A percentile compares a stretch with the other conserved stretches of the same genome.
phyloP scores from a whole-genome alignment of 2,113 vertebrate genomes.

The Nibea albiflora region DNA sequence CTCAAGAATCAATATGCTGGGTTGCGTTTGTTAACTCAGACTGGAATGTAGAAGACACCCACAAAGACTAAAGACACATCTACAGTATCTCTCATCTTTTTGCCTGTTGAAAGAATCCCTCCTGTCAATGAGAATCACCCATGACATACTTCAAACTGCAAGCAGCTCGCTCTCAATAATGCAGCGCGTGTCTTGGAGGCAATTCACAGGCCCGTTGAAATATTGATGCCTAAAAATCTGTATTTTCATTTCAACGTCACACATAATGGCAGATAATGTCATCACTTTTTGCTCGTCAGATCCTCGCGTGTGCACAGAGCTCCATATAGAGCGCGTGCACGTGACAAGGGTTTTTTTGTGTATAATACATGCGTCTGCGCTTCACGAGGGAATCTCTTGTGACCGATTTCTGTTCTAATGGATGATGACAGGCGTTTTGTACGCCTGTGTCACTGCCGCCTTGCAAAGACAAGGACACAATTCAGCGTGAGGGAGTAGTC shows the following conservation, averaged over 20 bases:
- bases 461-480: slow-evolving; percentile 43
- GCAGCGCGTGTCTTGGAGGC: slow-evolving; percentile 70
- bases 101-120: slow-evolving; percentile 51
- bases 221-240: slow-evolving; percentile 79
- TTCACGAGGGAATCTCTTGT: slow-evolving; percentile 38
- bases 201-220: slow-evolving; percentile 69
- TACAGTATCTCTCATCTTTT: slow-evolving; percentile 37
- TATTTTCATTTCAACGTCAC: slow-evolving; percentile 66
- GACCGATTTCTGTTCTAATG: slow-evolving; percentile 57
- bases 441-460: slow-evolving; percentile 38
- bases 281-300: slow-evolving; percentile 20
- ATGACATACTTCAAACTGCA: slow-evolving; percentile 74
- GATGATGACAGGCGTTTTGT: slow-evolving; percentile 71
- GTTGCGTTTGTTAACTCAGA: slow-evolving; percentile 17
- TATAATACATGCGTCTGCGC: slow-evolving; percentile 26
- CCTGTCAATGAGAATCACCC: slow-evolving; percentile 72
- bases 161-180: slow-evolving; percentile 76
- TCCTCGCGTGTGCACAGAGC: not conserved
- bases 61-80: slow-evolving; percentile 37
- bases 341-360: not conserved
- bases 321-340: not conserved
- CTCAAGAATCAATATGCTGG: slow-evolving; percentile 4
- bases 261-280: slow-evolving; percentile 48
- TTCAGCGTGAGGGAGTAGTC: slow-evolving; percentile 37
- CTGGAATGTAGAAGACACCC: slow-evolving; percentile 16